Evolutionary conservation across 2,888 invertebrate genomes (phyloP).

Genomic region (Drosophila parthenogenetica): DNA sequence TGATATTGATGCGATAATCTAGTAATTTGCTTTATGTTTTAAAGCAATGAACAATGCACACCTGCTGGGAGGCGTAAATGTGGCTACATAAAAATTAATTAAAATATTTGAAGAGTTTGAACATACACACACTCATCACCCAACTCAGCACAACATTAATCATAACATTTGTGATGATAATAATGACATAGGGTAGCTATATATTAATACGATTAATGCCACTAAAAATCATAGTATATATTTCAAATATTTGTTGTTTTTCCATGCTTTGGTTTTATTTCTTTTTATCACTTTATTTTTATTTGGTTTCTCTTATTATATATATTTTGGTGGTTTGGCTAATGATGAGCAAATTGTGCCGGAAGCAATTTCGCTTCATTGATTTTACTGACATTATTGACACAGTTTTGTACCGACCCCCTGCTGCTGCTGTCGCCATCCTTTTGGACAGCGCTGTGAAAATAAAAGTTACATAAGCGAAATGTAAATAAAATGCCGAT

Average conservation of each 20-base stretch:
- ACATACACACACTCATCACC: background rate
- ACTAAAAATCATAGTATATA: constrained; percentile 12
- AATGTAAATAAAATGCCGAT: constrained; percentile 52
- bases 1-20: constrained; percentile 16
- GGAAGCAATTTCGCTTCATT: constrained; percentile 69
- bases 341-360: constrained; percentile 74
- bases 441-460: background rate
- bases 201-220: constrained; percentile 25
- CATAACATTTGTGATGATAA: constrained; percentile 24
- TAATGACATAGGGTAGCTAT: constrained; percentile 18
- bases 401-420: constrained; percentile 58
- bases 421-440: background rate
- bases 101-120: constrained; percentile 28
- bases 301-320: constrained; percentile 9
- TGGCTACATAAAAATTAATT: constrained; percentile 37
- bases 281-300: constrained; percentile 14
- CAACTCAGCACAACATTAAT: constrained; percentile 38
- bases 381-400: constrained; percentile 67
- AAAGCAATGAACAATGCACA: constrained; percentile 32
- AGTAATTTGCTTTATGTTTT: background rate
- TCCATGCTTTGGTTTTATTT: background rate
- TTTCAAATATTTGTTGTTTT: constrained; percentile 29
- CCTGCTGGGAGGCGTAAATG: constrained; percentile 38
- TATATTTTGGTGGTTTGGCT: constrained; percentile 54
- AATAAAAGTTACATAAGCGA: constrained; percentile 51